Evolutionary conservation across 2,888 invertebrate species (phyloP), one percentile per base, ranked within the genome.

Genomic region (Synanthedon formicaeformis): DNA sequence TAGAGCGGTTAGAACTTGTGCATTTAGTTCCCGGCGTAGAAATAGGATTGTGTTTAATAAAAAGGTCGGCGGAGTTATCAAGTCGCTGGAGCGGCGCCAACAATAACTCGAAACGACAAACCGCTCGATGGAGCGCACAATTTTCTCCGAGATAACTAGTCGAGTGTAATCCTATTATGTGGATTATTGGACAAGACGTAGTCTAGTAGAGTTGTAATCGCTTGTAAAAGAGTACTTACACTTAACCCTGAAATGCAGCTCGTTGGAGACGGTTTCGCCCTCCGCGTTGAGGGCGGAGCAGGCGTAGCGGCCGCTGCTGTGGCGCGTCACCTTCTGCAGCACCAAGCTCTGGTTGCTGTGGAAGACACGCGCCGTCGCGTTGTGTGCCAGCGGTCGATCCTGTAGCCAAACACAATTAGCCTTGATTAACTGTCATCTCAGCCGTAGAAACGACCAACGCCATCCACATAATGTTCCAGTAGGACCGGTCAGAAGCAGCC

Each of bases 271-370:
- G 52, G 95, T 95, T 87, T 95, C 95, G 27, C 96, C 95, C 82
- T 96, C 93, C 53, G 92, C 92, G 83, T 96, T 96, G 69, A 94
- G 92, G 57, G 95, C 96, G 57, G 94, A 93, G 85, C 96, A 96
- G 62, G 94, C 92, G 87, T 96, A 96, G 65, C 92, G 91, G 58
- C 96, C 96, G 60, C 95, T 94, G 76, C 93, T 94, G 77, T 92
- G 92, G 60, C 94, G 90, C 57, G 94, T 95, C 65, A 96, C 95
- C 84, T 93, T 94, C 84, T 96, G 96, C 71, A 96, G 90, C 58
- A 96, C 96, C 62, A 96, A 89, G 75, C 96, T 96, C 85, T 96
- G 96, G 89, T 96, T 96, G 79, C 95, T 95, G 78, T 95, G 92
- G 73, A 96, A 95, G 66, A 96, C 93, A 59, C 96, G 91, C 53